These are phyloP conservation scores for Spheniscus mendiculus DNA, from an alignment of 2,113 vertebrate genomes.

Conservation along the genomic window DNA sequence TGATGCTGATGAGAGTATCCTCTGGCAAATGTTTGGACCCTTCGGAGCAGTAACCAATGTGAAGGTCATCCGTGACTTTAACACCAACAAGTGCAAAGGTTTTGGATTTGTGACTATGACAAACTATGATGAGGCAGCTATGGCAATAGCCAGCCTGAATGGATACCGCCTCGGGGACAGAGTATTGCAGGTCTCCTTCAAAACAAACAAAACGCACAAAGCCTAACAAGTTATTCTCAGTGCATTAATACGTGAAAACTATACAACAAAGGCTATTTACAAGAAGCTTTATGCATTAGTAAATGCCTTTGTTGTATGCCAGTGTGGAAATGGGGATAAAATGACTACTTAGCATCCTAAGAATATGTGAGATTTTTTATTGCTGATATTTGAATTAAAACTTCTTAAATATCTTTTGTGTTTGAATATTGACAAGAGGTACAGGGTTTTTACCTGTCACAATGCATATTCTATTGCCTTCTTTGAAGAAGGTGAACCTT, in stretches of 20 bases:
- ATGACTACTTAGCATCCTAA: conserved; percentile 89
- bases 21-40: conserved; percentile 99
- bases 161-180: conserved; percentile 98
- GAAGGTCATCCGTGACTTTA: conserved; percentile 99
- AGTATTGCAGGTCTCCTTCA: conserved; percentile 98
- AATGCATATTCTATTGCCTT: conserved; percentile 87
- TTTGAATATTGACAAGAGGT: conserved; percentile 86
- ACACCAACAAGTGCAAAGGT: conserved; percentile 99
- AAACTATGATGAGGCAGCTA: conserved; percentile 98
- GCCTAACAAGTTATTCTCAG: conserved; percentile 86
- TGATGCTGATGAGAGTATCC: conserved; percentile 97
- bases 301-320: conserved; percentile 90
- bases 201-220: conserved; percentile 99
- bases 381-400: conserved; percentile 89
- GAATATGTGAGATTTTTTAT: conserved; percentile 87
- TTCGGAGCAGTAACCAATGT: conserved; percentile 98
- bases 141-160: conserved; percentile 98
- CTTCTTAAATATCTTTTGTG: conserved; percentile 89
- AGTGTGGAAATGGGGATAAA: conserved; percentile 90
- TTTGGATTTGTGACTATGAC: conserved; percentile 99
- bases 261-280: conserved; percentile 85
- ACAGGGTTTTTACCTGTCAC: conserved; percentile 88
- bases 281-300: conserved; percentile 79
- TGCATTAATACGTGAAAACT: conserved; percentile 89
- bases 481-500: conserved; percentile 87